Conservation (phyloP, 1,140 invertebrate genomes). For the Leptinotarsa undecemlineata region DNA sequence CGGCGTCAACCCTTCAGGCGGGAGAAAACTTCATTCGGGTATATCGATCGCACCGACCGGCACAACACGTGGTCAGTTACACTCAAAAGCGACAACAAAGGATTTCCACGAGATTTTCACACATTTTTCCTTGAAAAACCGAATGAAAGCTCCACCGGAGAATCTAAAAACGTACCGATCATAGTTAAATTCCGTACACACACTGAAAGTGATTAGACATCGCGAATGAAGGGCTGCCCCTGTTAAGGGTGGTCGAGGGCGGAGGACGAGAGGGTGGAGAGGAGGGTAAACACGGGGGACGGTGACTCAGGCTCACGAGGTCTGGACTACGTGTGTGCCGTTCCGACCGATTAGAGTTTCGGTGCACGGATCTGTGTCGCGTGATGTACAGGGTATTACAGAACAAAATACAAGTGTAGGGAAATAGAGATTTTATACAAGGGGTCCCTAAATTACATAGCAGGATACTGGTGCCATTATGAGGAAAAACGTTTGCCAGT, state of each 20-base stretch:
- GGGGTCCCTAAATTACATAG: not conserved
- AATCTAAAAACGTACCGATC: conserved; percentile 31
- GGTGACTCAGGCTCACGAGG: conserved; percentile 39
- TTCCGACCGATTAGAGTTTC: conserved; percentile 12
- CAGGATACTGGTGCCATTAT: no score
- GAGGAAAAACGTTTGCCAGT: no score
- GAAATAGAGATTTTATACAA: conserved; percentile 3
- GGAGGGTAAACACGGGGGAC: conserved; percentile 35
- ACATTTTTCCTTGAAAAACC: not conserved
- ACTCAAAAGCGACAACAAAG: not conserved
- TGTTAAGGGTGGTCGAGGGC: conserved; percentile 31
- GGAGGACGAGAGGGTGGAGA: conserved; percentile 29
- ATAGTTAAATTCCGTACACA: conserved; percentile 41
- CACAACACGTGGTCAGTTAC: conserved; percentile 22
- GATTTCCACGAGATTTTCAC: conserved; percentile 9
- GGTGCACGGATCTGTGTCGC: conserved; percentile 8
- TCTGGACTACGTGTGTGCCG: conserved; percentile 16
- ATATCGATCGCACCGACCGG: conserved; percentile 14
- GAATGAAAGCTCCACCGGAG: not conserved
- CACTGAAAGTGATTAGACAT: conserved; percentile 47
- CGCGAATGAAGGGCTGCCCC: conserved; percentile 42
- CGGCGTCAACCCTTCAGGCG: conserved; percentile 4
- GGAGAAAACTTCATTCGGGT: conserved; percentile 6
- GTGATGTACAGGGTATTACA: conserved; percentile 13
- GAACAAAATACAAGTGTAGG: no score